phyloP scores from a whole-genome alignment of 2,797 vertebrate genomes.

The Hydrolagus colliei region DNA sequence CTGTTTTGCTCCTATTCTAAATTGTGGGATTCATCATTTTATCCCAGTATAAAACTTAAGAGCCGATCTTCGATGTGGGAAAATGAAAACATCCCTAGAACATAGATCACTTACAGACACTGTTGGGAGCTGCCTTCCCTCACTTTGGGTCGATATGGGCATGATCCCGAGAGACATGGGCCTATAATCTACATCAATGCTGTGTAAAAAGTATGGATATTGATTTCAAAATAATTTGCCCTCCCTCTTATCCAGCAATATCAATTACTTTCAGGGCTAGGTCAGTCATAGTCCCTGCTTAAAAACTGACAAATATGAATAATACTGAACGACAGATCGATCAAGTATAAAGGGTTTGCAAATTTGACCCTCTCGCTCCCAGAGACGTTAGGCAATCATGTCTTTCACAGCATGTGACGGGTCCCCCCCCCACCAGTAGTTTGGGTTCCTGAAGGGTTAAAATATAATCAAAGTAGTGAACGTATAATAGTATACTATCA shows the following conservation, averaged over 20 bases:
- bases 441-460: slow-evolving; percentile 16
- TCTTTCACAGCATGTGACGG: neutral
- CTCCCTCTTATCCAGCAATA: slow-evolving; percentile 31
- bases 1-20: too few relatives aligned
- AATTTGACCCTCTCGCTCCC: slow-evolving; percentile 25
- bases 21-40: too few relatives aligned
- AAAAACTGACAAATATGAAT: slow-evolving; percentile 33
- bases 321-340: slow-evolving; percentile 32
- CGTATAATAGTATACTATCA: neutral
- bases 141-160: slow-evolving; percentile 27
- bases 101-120: slow-evolving; percentile 3
- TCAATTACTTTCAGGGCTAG: slow-evolving; percentile 32
- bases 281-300: slow-evolving; percentile 31
- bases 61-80: neutral
- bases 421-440: neutral
- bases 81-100: slow-evolving; percentile 17
- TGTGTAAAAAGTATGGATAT: slow-evolving; percentile 33
- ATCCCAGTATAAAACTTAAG: neutral
- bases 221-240: slow-evolving; percentile 33
- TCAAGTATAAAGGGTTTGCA: slow-evolving; percentile 28
- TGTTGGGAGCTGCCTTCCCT: slow-evolving; percentile 27
- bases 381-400: slow-evolving; percentile 15
- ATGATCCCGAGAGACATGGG: slow-evolving; percentile 5
- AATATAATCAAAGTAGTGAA: neutral
- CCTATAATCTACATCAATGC: slow-evolving; percentile 29